phyloP scores from a whole-genome alignment of 1,140 invertebrate genomes.

The Papilio dardanus region DNA sequence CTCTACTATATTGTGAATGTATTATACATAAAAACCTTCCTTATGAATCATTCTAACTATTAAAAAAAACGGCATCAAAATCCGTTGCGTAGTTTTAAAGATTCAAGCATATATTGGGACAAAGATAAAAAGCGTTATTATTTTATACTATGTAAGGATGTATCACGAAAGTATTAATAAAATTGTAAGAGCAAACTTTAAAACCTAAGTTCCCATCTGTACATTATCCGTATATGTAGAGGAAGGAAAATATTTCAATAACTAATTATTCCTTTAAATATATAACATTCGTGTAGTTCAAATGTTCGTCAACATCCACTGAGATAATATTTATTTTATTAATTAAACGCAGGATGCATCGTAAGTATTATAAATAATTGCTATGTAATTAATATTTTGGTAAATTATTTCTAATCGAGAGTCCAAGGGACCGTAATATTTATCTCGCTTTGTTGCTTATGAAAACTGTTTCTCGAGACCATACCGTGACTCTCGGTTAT shows the following conservation, averaged over 20 bases:
- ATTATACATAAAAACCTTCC: too few species aligned
- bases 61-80: too few species aligned
- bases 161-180: background rate
- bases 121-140: too few species aligned
- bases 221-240: background rate
- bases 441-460: too few species aligned
- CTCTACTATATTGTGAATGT: too few species aligned
- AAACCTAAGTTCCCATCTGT: background rate
- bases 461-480: too few species aligned
- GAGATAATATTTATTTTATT: background rate
- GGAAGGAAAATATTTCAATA: constrained; percentile 5
- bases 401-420: background rate
- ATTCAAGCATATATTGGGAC: too few species aligned
- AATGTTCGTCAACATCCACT: constrained; percentile 9
- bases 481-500: too few species aligned
- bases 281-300: background rate
- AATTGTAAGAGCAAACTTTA: background rate
- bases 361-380: constrained; percentile 16
- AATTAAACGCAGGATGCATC: background rate
- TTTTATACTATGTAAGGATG: background rate
- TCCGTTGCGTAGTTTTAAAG: too few species aligned
- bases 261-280: constrained; percentile 8
- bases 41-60: too few species aligned
- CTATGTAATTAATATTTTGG: background rate
- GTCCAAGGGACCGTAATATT: too few species aligned